phyloP scores from a whole-genome alignment of 2,113 vertebrate genomes.

The Conger conger region DNA sequence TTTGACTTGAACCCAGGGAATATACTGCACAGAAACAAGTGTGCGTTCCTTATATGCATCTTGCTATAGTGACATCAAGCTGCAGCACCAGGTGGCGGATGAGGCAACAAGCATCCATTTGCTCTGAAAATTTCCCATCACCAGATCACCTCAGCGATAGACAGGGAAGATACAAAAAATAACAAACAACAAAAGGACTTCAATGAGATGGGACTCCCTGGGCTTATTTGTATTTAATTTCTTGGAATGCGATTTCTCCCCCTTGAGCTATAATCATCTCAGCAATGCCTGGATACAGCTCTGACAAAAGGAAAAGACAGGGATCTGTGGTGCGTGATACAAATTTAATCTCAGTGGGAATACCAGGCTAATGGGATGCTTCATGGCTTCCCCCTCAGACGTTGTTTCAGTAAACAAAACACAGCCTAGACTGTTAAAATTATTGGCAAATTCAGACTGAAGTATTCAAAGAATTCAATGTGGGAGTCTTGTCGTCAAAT shows the following conservation, averaged over 20 bases:
- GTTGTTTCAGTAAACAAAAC: slow-evolving; percentile 1
- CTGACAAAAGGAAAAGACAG: neutral
- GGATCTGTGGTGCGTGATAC: neutral
- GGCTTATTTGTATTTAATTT: slow-evolving; percentile 24
- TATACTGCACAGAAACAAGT: neutral
- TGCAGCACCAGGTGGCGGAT: neutral
- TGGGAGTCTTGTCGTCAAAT: neutral
- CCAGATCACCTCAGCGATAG: neutral
- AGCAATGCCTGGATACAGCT: slow-evolving; percentile 2
- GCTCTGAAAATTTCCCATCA: neutral
- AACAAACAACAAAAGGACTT: neutral
- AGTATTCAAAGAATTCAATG: neutral
- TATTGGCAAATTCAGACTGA: neutral
- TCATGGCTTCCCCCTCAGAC: slow-evolving; percentile 1
- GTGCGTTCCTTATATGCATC: neutral
- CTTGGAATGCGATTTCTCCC: neutral
- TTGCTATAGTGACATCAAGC: neutral
- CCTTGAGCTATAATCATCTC: slow-evolving; percentile 19
- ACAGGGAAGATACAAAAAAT: neutral
- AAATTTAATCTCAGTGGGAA: slow-evolving; percentile 22
- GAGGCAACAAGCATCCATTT: neutral
- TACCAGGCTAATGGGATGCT: slow-evolving; percentile 7
- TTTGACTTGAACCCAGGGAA: neutral
- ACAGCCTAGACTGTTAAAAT: neutral
- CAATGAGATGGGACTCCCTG: neutral